A percentile compares a stretch with the other conserved stretches of the same genome.
phyloP scores from a whole-genome alignment of 64 coral and sea anemone species.

The Porites australiensis region DNA sequence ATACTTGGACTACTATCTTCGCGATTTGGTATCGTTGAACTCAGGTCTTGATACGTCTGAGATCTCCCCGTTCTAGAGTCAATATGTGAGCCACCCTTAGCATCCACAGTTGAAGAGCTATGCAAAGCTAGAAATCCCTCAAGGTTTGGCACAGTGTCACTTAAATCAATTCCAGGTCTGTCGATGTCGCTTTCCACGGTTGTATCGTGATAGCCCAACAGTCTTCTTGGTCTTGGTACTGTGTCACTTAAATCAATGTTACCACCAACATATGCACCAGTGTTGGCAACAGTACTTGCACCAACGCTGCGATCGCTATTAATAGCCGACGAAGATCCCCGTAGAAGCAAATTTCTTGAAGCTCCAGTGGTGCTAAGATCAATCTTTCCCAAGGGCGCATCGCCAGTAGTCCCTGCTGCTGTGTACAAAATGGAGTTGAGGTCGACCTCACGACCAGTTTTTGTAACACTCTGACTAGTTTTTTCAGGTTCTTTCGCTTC shows the following conservation, averaged over 20 bases:
- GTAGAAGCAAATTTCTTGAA: background rate
- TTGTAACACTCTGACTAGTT: background rate
- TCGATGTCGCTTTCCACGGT: background rate
- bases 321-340: background rate
- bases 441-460: background rate
- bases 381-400: background rate
- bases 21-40: background rate
- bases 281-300: background rate
- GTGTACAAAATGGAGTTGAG: background rate
- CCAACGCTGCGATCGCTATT: background rate
- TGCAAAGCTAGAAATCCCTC: constrained; percentile 12
- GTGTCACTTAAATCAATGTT: constrained; percentile 37
- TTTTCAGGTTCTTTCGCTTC: background rate
- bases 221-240: background rate
- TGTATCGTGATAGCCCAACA: background rate
- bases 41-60: background rate
- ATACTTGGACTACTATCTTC: background rate
- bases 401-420: background rate
- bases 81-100: background rate
- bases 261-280: background rate
- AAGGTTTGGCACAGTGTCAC: constrained; percentile 32
- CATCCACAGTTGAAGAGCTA: constrained; percentile 10
- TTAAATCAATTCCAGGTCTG: constrained; percentile 23
- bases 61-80: background rate
- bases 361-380: constrained; percentile 14